Conservation (phyloP, 2,113 vertebrate species). For the Benitochromis conjunctus region DNA sequence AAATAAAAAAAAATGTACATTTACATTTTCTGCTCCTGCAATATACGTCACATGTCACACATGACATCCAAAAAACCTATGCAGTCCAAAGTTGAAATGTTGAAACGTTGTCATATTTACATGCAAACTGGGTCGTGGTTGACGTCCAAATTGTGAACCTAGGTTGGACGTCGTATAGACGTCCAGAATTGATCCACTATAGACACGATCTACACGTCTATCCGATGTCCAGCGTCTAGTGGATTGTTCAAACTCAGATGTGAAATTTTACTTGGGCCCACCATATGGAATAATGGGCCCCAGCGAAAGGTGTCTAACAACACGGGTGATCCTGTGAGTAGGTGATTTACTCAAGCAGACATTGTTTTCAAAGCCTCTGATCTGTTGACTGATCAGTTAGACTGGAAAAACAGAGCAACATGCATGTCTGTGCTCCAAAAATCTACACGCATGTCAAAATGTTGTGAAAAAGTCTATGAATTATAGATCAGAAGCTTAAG, state of each 20-base stretch:
- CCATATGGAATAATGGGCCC: not conserved
- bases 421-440: not conserved
- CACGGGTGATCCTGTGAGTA: not conserved
- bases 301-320: not conserved
- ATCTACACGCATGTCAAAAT: slow-evolving; percentile 32
- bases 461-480: slow-evolving; percentile 34
- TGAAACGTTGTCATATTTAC: not conserved
- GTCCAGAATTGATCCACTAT: not conserved
- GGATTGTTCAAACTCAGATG: not conserved
- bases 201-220: not conserved
- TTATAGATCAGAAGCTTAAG: slow-evolving; percentile 60
- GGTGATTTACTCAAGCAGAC: not conserved
- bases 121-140: not conserved
- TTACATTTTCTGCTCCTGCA: not conserved
- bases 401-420: not conserved
- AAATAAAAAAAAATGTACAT: not conserved
- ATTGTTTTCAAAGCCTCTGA: not conserved
- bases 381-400: slow-evolving; percentile 13
- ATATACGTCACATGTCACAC: not conserved
- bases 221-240: not conserved
- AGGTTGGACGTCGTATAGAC: not conserved
- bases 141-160: too few species aligned
- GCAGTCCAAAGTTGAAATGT: fast-evolving
- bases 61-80: fast-evolving
- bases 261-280: fast-evolving